These are phyloP conservation scores for Arrhopalites spinosus DNA, from an alignment of 2,888 invertebrate genomes.

Conservation along the genomic window DNA sequence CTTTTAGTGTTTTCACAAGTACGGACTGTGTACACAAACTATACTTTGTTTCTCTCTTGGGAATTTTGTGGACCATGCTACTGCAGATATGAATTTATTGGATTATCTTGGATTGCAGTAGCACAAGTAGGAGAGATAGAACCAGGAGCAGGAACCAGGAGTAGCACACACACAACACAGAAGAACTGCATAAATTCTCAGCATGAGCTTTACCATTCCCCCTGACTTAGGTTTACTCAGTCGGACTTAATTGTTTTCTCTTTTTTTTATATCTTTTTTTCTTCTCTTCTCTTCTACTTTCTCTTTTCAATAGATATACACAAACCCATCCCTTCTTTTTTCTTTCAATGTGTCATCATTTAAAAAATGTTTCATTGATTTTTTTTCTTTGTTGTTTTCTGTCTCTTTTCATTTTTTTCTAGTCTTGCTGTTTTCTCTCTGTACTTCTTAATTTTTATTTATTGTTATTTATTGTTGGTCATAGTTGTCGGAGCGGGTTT, in stretches of 20 bases:
- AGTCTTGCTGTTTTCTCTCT: neutral
- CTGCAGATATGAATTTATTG: slow-evolving; percentile 40
- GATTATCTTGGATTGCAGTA: slow-evolving; percentile 33
- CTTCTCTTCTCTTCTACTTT: slow-evolving; percentile 12
- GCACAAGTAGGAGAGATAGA: neutral
- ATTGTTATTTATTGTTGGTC: slow-evolving; percentile 4
- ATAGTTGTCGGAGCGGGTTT: neutral
- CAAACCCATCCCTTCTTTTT: neutral
- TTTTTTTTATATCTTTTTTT: slow-evolving; percentile 23
- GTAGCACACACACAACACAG: slow-evolving; percentile 10
- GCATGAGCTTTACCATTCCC: slow-evolving; percentile 36
- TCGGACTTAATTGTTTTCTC: slow-evolving; percentile 40
- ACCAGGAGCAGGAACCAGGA: neutral
- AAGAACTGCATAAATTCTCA: slow-evolving; percentile 40
- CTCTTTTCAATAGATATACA: neutral
- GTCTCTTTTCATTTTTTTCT: neutral
- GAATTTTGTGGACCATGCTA: slow-evolving; percentile 37
- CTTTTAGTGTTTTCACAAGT: slow-evolving; percentile 7
- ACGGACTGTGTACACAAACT: neutral
- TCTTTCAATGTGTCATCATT: neutral
- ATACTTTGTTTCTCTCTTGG: slow-evolving; percentile 35
- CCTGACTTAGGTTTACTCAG: slow-evolving; percentile 36
- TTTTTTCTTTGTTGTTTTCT: neutral
- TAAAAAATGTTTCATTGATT: neutral
- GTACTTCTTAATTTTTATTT: neutral